Evolutionary conservation across 2,113 vertebrate species (phyloP).

Genomic region (Chaetops frenatus): DNA sequence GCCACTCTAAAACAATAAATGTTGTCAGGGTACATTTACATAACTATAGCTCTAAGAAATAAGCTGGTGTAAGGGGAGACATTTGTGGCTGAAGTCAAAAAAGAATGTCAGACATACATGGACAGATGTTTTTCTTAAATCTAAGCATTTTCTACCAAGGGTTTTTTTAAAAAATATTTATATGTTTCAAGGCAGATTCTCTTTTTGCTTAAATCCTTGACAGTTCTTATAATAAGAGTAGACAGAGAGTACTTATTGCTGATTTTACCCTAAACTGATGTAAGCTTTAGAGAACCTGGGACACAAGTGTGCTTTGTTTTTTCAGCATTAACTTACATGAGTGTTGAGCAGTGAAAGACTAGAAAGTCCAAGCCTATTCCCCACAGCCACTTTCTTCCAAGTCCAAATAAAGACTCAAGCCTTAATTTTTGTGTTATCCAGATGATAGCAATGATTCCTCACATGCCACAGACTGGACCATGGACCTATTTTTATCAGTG

Average conservation of each 20-base stretch:
- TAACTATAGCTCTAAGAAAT: not conserved
- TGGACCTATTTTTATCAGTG: conserved; percentile 22
- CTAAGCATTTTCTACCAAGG: not conserved
- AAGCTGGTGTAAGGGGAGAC: accelerated
- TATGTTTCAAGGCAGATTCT: not conserved
- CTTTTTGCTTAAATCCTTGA: not conserved
- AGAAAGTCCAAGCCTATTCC: not conserved
- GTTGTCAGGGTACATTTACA: not conserved
- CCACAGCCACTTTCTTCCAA: not conserved
- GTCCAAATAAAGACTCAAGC: conserved; percentile 6
- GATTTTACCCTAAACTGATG: not conserved
- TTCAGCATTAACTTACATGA: not conserved
- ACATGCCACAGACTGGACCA: not conserved
- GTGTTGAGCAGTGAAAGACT: not conserved
- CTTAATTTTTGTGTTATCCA: not conserved
- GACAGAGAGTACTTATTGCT: not conserved
- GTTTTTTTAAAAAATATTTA: not conserved
- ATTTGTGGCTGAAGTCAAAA: not conserved
- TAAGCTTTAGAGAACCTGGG: not conserved
- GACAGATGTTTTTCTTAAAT: not conserved
- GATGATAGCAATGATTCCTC: not conserved
- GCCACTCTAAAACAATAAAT: not conserved
- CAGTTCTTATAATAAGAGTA: not conserved
- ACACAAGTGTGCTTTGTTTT: not conserved
- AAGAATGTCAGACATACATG: accelerated